Percentiles rank a stretch among this genome's conserved stretches.
Conservation (phyloP, 2,113 vertebrate species). For the Phalacrocorax brasilianus region DNA sequence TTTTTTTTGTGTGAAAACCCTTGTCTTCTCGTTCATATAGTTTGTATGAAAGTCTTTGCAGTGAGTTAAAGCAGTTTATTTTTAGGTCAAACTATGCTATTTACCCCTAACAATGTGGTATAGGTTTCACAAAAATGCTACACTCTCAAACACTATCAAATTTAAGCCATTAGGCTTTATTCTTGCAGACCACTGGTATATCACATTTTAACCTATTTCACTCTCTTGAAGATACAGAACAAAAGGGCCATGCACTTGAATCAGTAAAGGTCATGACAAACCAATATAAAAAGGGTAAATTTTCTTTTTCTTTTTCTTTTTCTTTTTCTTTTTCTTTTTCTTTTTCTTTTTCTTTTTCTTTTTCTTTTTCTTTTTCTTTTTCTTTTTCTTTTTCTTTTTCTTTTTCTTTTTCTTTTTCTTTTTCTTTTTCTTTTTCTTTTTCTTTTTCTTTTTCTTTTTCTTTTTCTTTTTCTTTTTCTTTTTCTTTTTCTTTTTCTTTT, state of each 20-base stretch:
- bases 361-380: too few species aligned
- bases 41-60: constrained; percentile 9
- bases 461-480: too few species aligned
- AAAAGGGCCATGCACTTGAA: not conserved
- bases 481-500: too few species aligned
- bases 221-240: not conserved
- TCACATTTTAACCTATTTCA: not conserved
- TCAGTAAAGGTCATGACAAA: not conserved
- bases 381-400: too few species aligned
- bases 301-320: not conserved
- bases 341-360: too few species aligned
- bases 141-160: not conserved
- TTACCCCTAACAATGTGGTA: not conserved
- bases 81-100: not conserved
- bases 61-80: not conserved
- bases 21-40: not conserved
- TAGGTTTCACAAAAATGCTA: not conserved
- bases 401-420: too few species aligned
- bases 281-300: not conserved
- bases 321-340: too few species aligned
- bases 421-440: too few species aligned
- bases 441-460: too few species aligned
- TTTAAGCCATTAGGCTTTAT: not conserved
- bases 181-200: not conserved
- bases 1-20: not conserved